Evolutionary conservation across 2,113 vertebrate genomes (phyloP), one percentile per base, ranked within the genome.

Genomic region (Ornithorhynchus anatinus): DNA sequence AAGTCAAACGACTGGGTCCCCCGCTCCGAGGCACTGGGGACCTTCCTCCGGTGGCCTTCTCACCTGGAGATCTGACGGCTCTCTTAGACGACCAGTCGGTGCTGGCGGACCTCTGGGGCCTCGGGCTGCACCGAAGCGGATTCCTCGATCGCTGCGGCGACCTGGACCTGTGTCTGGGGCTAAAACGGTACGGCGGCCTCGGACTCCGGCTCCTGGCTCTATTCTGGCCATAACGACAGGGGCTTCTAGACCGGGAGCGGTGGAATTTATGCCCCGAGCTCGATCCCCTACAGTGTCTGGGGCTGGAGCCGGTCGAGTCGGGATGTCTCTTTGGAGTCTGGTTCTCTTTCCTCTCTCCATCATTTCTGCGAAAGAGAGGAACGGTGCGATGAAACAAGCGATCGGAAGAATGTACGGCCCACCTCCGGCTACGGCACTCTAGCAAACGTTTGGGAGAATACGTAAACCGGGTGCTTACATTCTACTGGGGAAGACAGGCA

Each of bases 1-100:
- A n/a, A n/a, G n/a, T n/a, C n/a, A n/a, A n/a, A n/a, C n/a, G n/a
- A n/a, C n/a, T n/a, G n/a, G n/a, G n/a, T n/a, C n/a, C n/a, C n/a
- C n/a, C n/a, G n/a, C n/a, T n/a, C n/a, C n/a, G n/a, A n/a, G n/a
- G n/a, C n/a, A n/a, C n/a, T n/a, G n/a, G n/a, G n/a, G n/a, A n/a
- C n/a, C n/a, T n/a, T n/a, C n/a, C n/a, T n/a, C n/a, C n/a, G n/a
- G n/a, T n/a, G 2, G 0, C 4, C 8, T 20, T 48, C 1, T 35
- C 82, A 96, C 95, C 92, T 88, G 93, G 86, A 9, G 93, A 94
- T 59, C 76, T 89, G n/a, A 68, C 77, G n/a, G 66, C 85, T 66
- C 84, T 89, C 80, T 87, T 87, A 6, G 57, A 77, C 0, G 39
- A 70, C 57, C 89, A 87, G 10, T 93, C 93, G 17, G 70, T 82